phyloP scores from a whole-genome alignment of 2,797 vertebrate genomes.

The Menidia menidia region DNA sequence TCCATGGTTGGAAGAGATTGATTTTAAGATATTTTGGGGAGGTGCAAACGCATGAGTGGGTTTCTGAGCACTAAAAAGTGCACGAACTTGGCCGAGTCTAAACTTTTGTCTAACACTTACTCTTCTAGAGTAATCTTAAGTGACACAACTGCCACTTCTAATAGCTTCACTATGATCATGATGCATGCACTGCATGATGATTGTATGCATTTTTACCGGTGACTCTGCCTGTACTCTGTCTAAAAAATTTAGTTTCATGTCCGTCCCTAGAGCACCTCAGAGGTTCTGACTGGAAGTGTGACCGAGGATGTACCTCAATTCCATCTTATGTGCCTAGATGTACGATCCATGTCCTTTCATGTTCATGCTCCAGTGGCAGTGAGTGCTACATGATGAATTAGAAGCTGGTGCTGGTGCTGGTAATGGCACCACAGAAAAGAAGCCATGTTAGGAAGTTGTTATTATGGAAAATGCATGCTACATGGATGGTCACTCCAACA shows the following conservation, averaged over 20 bases:
- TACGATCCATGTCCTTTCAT: slow-evolving; percentile 47
- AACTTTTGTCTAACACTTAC: slow-evolving; percentile 24
- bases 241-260: slow-evolving; percentile 30
- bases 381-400: slow-evolving; percentile 36
- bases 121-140: slow-evolving; percentile 29
- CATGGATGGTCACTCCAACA: slow-evolving; percentile 35
- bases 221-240: slow-evolving; percentile 2
- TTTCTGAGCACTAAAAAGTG: slow-evolving; percentile 11
- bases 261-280: slow-evolving; percentile 11
- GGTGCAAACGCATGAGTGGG: slow-evolving; percentile 52
- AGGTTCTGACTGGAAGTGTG: slow-evolving; percentile 29
- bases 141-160: slow-evolving; percentile 22
- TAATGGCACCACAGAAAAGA: background rate
- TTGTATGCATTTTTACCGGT: slow-evolving; percentile 19
- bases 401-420: background rate
- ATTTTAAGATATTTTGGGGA: slow-evolving; percentile 58
- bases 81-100: slow-evolving; percentile 30
- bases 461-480: slow-evolving; percentile 40
- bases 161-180: slow-evolving; percentile 16
- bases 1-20: slow-evolving; percentile 63
- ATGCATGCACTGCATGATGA: slow-evolving; percentile 29
- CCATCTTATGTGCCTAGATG: slow-evolving; percentile 19
- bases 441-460: slow-evolving; percentile 3
- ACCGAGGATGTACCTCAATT: slow-evolving; percentile 5
- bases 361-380: slow-evolving; percentile 28